Evolutionary conservation across 2,797 vertebrate genomes (phyloP), one percentile per base, ranked within the genome.

Genomic region (Clarias platycephalus): DNA sequence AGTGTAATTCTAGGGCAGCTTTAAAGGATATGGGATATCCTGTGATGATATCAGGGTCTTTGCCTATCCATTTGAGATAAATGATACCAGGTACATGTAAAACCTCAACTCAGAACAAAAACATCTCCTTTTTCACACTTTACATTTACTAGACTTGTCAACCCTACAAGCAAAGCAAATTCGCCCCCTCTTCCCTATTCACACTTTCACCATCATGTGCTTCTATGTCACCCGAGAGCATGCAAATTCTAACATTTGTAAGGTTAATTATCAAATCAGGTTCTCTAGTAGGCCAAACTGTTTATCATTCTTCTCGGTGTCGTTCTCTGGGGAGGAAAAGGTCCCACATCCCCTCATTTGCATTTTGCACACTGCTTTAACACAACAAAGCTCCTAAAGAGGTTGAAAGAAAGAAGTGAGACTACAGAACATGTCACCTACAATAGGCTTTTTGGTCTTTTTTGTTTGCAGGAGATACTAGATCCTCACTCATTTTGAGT

Each of bases 301-400:
- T 63, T 57, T 40, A 26, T 57, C 12, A 49, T 85, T 68, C 49
- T 37, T 81, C 37, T 75, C 76, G 7, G 1, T 62, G 37, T 44
- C 31, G 60, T 58, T 78, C 81, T 85, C 71, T 81, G 7, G 44
- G 66, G 55, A 82, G 68, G 68, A 86, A 83, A 62, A 72, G 66
- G 53, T 83, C 49, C 55, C 34, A 60, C 58, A 71, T 71, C 75
- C 85, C 83, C 79, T 87, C 71, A 85, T 87, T 87, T 87, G 83
- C 86, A 87, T 88, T 44, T 40, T 85, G 78, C 81, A 87, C 85
- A 44, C 66, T 83, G 74, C 75, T 78, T 64, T 71, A 83, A 79
- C 68, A 71, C 40, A 83, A 80, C 68, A 79, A 83, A 80, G 80
- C 74, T 62, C 2, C 31, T 68, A 68, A 84, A 68, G 22, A 78